Conservation (phyloP, 2,888 invertebrate genomes). For the Osmoderma eremita region DNA sequence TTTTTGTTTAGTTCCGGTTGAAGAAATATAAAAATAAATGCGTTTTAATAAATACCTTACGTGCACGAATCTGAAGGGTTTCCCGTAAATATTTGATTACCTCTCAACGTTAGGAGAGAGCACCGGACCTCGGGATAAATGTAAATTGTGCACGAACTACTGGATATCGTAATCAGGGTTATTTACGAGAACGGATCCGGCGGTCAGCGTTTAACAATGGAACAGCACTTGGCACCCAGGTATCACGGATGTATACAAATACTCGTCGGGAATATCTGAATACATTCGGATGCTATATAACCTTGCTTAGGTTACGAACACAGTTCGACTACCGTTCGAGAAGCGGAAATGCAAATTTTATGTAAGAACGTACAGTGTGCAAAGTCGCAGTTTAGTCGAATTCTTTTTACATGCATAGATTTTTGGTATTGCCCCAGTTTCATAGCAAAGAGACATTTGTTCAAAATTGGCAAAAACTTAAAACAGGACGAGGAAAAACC, state of each 20-base stretch:
- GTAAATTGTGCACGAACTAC: constrained; percentile 18
- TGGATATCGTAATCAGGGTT: constrained; percentile 34
- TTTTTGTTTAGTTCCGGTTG: too few species aligned
- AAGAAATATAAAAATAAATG: too few species aligned
- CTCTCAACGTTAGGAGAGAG: background rate
- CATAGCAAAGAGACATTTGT: too few species aligned
- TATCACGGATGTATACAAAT: constrained; percentile 35
- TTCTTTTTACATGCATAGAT: too few species aligned
- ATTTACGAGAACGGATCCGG: constrained; percentile 31
- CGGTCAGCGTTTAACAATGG: constrained; percentile 32
- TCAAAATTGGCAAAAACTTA: too few species aligned
- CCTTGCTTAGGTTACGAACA: constrained; percentile 14
- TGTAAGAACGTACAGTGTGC: too few species aligned
- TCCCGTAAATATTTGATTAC: background rate
- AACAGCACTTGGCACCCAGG: constrained; percentile 4
- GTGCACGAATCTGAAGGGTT: background rate
- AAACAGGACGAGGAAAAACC: too few species aligned
- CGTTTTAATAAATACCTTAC: too few species aligned
- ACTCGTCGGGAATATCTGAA: constrained; percentile 18
- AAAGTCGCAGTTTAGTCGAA: too few species aligned
- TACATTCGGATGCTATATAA: background rate
- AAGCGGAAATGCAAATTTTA: background rate
- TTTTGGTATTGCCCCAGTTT: too few species aligned
- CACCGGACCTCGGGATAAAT: background rate
- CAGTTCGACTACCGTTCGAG: constrained; percentile 12